A percentile compares a stretch with the other conserved stretches of the same genome.
Evolutionary conservation across 2,113 vertebrate species (phyloP).

Genomic region (Bagarius yarrelli): DNA sequence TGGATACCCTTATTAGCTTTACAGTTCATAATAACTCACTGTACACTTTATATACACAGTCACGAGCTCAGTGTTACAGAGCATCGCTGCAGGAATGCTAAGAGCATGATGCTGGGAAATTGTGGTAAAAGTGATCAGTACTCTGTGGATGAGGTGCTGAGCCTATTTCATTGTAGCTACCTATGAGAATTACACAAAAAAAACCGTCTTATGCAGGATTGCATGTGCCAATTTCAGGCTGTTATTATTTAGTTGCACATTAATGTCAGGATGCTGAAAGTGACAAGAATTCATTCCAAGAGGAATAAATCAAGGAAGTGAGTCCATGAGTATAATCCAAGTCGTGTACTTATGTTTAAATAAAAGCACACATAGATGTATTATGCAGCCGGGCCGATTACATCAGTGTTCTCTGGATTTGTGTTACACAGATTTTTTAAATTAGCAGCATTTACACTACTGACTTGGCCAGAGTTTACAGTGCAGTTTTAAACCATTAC

Average conservation of each 20-base stretch:
- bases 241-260: background rate
- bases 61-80: background rate
- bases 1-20: background rate
- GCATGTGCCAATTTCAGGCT: background rate
- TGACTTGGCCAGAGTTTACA: background rate
- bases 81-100: background rate
- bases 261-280: background rate
- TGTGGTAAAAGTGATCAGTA: background rate
- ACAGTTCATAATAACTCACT: background rate
- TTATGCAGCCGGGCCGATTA: background rate
- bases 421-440: background rate
- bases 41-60: background rate
- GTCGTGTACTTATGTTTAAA: too few species aligned
- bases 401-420: background rate
- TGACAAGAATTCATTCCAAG: background rate
- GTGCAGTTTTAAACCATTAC: background rate
- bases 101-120: background rate
- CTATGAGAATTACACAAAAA: background rate
- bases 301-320: background rate
- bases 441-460: background rate
- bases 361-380: background rate
- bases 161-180: background rate
- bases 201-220: background rate
- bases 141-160: background rate
- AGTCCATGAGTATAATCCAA: too few species aligned